Conservation (phyloP, 1,140 invertebrate genomes). For the Acromyrmex echinatior region DNA sequence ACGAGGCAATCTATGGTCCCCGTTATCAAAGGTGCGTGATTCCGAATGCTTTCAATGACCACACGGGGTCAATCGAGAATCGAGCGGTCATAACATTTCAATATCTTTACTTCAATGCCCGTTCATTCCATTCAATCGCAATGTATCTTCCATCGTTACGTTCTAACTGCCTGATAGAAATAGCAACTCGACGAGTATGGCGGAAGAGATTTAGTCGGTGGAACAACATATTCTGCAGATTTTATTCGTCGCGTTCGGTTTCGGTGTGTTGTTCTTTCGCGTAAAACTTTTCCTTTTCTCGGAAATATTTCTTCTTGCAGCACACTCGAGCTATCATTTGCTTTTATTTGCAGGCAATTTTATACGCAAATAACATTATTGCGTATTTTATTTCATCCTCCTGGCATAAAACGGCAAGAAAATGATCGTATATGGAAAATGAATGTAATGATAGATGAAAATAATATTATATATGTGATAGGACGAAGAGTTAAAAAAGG, state of each 20-base stretch:
- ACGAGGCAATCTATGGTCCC: conserved; percentile 35
- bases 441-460: not conserved
- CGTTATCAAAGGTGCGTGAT: conserved; percentile 46
- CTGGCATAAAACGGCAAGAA: not conserved
- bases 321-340: not conserved
- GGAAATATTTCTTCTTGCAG: not conserved
- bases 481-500: not conserved
- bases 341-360: not conserved
- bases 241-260: not conserved
- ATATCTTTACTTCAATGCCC: conserved; percentile 34
- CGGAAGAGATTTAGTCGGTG: not conserved
- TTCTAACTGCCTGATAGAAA: conserved; percentile 25
- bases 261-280: not conserved
- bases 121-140: conserved; percentile 1
- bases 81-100: conserved; percentile 50
- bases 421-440: not conserved
- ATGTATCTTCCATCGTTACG: conserved; percentile 35
- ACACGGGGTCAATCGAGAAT: conserved; percentile 42
- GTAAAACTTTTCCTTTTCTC: not conserved
- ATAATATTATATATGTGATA: not conserved
- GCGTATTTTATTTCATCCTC: not conserved
- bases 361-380: not conserved
- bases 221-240: not conserved
- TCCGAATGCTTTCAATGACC: conserved; percentile 47
- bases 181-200: not conserved